Percentiles rank a stretch among this genome's conserved stretches.
Evolutionary conservation across 2,797 vertebrate species (phyloP).

Genomic region (Propithecus perrieri): DNA sequence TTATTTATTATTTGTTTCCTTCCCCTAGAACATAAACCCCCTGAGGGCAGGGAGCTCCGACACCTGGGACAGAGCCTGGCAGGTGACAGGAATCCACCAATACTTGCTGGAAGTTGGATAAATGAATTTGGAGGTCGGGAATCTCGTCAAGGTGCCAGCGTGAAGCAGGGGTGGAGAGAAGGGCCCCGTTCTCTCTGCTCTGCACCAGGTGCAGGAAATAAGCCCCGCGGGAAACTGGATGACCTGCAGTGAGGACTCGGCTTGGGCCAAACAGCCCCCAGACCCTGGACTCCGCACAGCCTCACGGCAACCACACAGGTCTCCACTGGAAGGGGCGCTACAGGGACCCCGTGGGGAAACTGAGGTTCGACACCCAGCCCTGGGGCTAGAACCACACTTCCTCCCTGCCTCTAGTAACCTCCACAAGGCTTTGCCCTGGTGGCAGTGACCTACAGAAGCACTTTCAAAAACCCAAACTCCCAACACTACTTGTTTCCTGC

Average conservation of each 20-base stretch:
- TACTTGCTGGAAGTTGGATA: background rate
- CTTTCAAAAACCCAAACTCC: background rate
- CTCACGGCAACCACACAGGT: rapidly evolving
- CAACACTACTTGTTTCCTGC: conserved; percentile 49
- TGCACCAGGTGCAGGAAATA: background rate
- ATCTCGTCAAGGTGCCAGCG: background rate
- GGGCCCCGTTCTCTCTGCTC: background rate
- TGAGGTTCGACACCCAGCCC: rapidly evolving
- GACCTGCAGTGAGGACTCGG: rapidly evolving
- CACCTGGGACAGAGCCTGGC: background rate
- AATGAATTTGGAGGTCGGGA: background rate
- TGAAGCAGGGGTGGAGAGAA: background rate
- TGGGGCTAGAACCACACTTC: rapidly evolving
- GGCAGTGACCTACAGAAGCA: background rate
- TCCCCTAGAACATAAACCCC: background rate
- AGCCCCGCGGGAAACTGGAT: background rate
- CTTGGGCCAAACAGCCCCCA: background rate
- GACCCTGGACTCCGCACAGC: background rate
- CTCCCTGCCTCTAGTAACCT: background rate
- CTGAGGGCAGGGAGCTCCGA: background rate
- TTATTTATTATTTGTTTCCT: background rate
- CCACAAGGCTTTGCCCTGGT: background rate
- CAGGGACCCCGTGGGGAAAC: rapidly evolving
- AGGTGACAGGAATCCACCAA: background rate
- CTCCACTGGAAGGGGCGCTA: background rate